These are phyloP conservation scores for Ceryle rudis DNA, from an alignment of 2,797 vertebrate genomes.

Conservation along the genomic window DNA sequence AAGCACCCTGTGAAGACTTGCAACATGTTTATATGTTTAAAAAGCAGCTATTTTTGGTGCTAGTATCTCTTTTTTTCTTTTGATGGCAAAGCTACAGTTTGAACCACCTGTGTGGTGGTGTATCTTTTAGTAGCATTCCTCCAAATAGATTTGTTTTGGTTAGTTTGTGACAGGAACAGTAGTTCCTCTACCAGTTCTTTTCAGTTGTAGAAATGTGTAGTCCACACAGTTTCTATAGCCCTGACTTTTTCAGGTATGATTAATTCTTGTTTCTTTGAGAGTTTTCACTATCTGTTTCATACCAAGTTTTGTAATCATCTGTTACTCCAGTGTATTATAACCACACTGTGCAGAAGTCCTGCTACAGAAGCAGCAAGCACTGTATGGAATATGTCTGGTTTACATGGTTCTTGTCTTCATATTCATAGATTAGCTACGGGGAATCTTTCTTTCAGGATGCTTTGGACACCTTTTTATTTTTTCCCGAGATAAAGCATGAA, in stretches of 20 bases:
- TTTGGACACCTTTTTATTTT: slow-evolving; percentile 22
- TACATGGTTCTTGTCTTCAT: slow-evolving; percentile 16
- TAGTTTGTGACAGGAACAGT: slow-evolving; percentile 23
- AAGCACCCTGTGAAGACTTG: slow-evolving; percentile 60
- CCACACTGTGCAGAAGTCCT: background rate
- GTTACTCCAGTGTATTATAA: background rate
- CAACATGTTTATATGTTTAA: slow-evolving; percentile 44
- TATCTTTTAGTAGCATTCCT: slow-evolving; percentile 56
- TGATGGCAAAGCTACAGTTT: slow-evolving; percentile 32
- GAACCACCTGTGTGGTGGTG: background rate
- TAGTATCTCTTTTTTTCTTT: slow-evolving; percentile 45
- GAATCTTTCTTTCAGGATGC: slow-evolving; percentile 43
- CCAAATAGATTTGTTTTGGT: slow-evolving; percentile 48
- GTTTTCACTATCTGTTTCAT: slow-evolving; percentile 22
- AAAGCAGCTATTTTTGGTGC: slow-evolving; percentile 68
- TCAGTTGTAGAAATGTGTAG: slow-evolving; percentile 5
- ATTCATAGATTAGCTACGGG: background rate
- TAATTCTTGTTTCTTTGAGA: slow-evolving; percentile 37
- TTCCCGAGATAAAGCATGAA: slow-evolving; percentile 16
- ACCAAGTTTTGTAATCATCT: background rate
- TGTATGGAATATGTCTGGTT: background rate
- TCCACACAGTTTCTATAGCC: slow-evolving; percentile 2
- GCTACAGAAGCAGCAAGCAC: background rate
- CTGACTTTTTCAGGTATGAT: background rate
- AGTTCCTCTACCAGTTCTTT: slow-evolving; percentile 43